Conservation (phyloP, 92 coral and sea anemone species). For the Zoanthus solanderi region DNA sequence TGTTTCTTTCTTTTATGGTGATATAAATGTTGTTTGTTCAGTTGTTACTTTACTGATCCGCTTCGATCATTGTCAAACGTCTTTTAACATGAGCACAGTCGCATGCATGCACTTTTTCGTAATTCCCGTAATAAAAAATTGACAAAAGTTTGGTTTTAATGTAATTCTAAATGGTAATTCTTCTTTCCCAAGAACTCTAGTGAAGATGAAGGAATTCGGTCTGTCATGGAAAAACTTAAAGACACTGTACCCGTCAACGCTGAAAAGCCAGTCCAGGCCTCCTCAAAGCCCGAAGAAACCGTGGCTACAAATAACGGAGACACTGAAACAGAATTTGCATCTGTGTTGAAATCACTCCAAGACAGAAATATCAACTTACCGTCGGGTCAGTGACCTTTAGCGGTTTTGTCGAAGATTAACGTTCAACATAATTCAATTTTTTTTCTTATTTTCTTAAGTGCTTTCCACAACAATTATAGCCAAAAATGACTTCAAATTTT, state of each 20-base stretch:
- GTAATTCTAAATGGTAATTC: background rate
- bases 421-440: too few species aligned
- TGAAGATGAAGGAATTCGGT: conserved; percentile 36
- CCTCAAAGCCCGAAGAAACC: conserved; percentile 31
- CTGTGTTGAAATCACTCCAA: conserved; percentile 43
- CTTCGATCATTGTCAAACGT: too few species aligned
- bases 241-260: conserved; percentile 33
- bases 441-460: too few species aligned
- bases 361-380: conserved; percentile 40
- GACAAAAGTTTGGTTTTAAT: too few species aligned
- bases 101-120: too few species aligned
- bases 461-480: too few species aligned
- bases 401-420: background rate
- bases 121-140: too few species aligned
- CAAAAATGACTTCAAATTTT: background rate
- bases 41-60: too few species aligned
- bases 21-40: too few species aligned
- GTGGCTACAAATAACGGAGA: conserved; percentile 25
- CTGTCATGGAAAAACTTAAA: conserved; percentile 48
- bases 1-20: too few species aligned
- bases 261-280: background rate
- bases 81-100: too few species aligned
- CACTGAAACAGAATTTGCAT: conserved; percentile 40
- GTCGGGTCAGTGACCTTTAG: conserved; percentile 29
- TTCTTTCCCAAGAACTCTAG: conserved; percentile 14